Base-by-base conservation (phyloP, 2,888 invertebrate genomes). In the Apeira syringaria region DNA sequence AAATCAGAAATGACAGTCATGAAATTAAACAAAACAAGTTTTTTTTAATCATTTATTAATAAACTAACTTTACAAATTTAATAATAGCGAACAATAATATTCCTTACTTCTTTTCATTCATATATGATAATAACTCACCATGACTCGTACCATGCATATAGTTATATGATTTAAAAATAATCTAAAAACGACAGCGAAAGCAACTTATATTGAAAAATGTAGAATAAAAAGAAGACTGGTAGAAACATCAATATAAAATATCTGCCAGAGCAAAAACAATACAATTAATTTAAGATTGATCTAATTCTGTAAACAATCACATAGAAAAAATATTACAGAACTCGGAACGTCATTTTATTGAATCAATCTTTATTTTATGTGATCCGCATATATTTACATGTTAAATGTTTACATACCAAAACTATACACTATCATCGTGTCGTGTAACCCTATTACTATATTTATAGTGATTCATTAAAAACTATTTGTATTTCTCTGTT, bases 31-130 rank as follows among this genome's bases (percentile, higher is more conserved):
- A 77, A 68, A 80, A 61, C 62, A 59, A 70, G 56, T 75, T 50
- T 76, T 86, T 87, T 87, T 89, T 88, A 86, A 80, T 88, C 85
- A 87, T 89, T 89, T 89, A 89, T 88, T 89, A 89, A 89, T 89
- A 89, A 89, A 89, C 89, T 89, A 89, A 89, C 88, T 89, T 89
- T 89, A 89, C 88, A 88, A 89, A 89, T 89, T 87, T 88, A 89
- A 89, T 89, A 89, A 89, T 89, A 89, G 89, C 88, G 88, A 89
- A 89, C 88, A 89, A 89, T 89, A 89, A 88, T 89, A 88, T 88
- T 89, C 87, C 87, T 88, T 88, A 88, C 88, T 88, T 88, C 81
- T 87, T 88, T 84, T 86, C 85, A 87, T 87, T 87, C 87, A 86
- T 88, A 86, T 89, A 71, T 70, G 68, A 65, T 69, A 68, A 71